phyloP scores from a whole-genome alignment of 2,797 vertebrate species.

The Fratercula arctica region DNA sequence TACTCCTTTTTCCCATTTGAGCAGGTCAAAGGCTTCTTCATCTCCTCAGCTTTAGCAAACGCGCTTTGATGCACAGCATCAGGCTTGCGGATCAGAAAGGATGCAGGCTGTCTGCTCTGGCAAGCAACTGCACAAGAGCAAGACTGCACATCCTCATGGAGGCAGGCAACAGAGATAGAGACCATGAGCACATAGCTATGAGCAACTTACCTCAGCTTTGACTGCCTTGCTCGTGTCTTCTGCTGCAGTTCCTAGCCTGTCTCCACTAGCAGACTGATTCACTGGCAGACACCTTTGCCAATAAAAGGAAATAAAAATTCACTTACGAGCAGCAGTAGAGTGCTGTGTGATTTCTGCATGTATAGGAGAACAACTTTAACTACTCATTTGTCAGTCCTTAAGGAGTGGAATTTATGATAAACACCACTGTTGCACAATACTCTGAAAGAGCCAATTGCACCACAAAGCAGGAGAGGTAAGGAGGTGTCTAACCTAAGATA shows the following conservation, averaged over 20 bases:
- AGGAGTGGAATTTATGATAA: background rate
- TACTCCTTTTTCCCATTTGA: background rate
- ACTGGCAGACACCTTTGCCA: background rate
- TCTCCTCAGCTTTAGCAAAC: background rate
- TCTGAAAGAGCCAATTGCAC: background rate
- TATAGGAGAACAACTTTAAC: background rate
- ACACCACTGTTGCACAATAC: accelerated
- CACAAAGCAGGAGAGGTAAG: background rate
- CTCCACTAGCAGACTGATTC: background rate
- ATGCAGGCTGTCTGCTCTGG: background rate
- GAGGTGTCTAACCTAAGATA: background rate
- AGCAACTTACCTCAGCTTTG: background rate
- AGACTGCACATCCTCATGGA: background rate
- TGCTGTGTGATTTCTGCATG: background rate
- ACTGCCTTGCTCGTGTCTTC: background rate
- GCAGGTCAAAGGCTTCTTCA: background rate
- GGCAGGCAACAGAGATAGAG: background rate
- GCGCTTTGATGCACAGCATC: background rate
- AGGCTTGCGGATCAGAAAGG: background rate
- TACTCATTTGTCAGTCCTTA: background rate
- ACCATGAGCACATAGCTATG: accelerated
- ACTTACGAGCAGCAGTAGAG: background rate
- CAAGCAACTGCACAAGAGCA: background rate
- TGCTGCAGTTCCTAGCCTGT: background rate
- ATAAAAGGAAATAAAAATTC: background rate